Evolutionary conservation across 2,113 vertebrate species (phyloP).

Genomic region (Casuarius casuarius): DNA sequence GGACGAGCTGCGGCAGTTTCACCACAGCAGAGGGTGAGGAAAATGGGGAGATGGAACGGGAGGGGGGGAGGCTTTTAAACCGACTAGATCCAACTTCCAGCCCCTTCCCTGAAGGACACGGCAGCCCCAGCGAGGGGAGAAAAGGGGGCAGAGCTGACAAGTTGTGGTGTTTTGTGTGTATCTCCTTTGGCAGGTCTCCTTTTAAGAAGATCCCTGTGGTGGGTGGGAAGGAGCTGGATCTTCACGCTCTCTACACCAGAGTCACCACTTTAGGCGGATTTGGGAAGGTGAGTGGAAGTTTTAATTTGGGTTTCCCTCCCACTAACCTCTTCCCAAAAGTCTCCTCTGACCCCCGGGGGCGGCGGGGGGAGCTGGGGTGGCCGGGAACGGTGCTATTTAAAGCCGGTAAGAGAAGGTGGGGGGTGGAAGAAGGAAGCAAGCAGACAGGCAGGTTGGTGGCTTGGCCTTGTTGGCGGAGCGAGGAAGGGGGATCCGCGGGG

Average conservation of each 20-base stretch:
- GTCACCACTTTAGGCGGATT: constrained; percentile 99
- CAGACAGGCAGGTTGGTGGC: constrained; percentile 78
- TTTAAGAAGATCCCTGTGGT: constrained; percentile 98
- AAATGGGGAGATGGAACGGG: constrained; percentile 79
- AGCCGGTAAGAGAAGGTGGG: constrained; percentile 71
- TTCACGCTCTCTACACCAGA: constrained; percentile 96
- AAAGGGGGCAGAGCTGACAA: constrained; percentile 74
- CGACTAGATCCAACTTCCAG: constrained; percentile 79
- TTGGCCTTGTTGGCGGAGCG: constrained; percentile 87
- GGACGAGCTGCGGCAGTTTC: constrained; percentile 99
- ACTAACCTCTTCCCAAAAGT: constrained; percentile 79
- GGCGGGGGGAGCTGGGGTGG: constrained; percentile 68
- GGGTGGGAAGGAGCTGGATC: constrained; percentile 98
- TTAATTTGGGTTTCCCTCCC: constrained; percentile 82
- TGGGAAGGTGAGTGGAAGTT: constrained; percentile 97
- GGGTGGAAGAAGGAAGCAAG: constrained; percentile 68
- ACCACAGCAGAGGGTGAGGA: constrained; percentile 99
- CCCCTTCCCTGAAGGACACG: constrained; percentile 76
- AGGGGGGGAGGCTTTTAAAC: constrained; percentile 77
- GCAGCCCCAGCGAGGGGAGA: constrained; percentile 71
- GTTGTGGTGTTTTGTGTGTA: constrained; percentile 75
- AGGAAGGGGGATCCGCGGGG: constrained; percentile 75
- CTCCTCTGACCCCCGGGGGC: constrained; percentile 75
- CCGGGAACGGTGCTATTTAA: constrained; percentile 62
- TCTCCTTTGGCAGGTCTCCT: constrained; percentile 88